Conservation (phyloP, 2,113 vertebrate species). For the Muscicapa adusta region DNA sequence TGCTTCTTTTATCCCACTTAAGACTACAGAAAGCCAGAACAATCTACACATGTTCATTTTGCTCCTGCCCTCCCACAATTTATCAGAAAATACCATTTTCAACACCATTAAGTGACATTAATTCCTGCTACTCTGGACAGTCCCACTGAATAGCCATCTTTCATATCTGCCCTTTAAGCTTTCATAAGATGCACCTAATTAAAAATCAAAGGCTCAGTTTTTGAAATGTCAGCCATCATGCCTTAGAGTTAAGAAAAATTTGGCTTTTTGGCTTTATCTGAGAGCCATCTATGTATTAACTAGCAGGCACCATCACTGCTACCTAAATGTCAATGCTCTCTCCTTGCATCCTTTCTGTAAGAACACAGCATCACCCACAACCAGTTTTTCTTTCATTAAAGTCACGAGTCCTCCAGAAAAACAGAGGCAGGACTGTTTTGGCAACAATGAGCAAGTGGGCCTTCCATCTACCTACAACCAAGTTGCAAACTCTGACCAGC, state of each 20-base stretch:
- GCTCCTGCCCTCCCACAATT: neutral
- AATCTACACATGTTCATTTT: neutral
- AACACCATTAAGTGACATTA: neutral
- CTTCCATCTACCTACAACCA: neutral
- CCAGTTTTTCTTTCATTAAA: neutral
- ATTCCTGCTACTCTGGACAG: neutral
- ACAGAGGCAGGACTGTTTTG: neutral
- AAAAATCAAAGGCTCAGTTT: neutral
- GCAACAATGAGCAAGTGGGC: neutral
- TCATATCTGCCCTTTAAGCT: neutral
- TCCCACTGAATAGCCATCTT: neutral
- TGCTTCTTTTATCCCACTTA: neutral
- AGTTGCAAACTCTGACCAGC: neutral
- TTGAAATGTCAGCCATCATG: neutral
- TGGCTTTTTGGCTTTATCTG: neutral
- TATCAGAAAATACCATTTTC: neutral
- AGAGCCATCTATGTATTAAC: neutral
- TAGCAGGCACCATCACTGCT: neutral
- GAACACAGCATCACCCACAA: neutral
- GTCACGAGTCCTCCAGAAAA: neutral
- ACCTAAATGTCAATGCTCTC: neutral
- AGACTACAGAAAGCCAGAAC: neutral
- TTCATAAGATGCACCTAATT: neutral
- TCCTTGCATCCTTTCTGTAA: neutral
- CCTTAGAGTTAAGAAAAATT: neutral